Evolutionary conservation across 2,888 invertebrate genomes (phyloP).

Genomic region (Hypercompe scribonia): DNA sequence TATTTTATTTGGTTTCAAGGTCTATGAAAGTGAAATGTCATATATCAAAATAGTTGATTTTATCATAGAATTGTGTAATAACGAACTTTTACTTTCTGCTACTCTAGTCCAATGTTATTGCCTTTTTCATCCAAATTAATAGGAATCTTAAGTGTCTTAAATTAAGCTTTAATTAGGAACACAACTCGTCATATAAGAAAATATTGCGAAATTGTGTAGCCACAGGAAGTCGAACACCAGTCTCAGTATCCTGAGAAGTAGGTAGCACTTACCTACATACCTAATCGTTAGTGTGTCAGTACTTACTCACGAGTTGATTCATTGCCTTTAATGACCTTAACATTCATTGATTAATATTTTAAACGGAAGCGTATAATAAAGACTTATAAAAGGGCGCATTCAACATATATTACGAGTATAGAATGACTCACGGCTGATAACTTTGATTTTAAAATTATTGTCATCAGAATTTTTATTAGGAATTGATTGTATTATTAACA

Average conservation of each 20-base stretch:
- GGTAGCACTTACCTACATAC: neutral
- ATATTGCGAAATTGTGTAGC: conserved; percentile 5
- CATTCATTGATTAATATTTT: conserved; percentile 27
- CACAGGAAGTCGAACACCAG: conserved; percentile 14
- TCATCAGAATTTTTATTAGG: neutral
- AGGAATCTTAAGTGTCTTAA: neutral
- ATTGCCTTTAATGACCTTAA: conserved; percentile 34
- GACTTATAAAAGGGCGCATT: conserved; percentile 19
- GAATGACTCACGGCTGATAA: conserved; percentile 16
- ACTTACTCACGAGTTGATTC: conserved; percentile 35
- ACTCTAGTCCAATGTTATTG: neutral
- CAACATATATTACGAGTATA: neutral
- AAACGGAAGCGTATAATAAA: conserved; percentile 29
- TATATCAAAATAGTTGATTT: conserved; percentile 4
- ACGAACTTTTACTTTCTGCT: neutral
- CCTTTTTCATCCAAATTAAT: neutral
- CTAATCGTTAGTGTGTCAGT: conserved; percentile 5
- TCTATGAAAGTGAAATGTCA: conserved; percentile 17
- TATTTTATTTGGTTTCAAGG: conserved; percentile 20
- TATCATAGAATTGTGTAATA: neutral
- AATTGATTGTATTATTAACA: neutral
- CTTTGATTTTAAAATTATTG: conserved; percentile 17
- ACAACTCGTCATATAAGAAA: conserved; percentile 4
- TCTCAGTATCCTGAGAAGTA: conserved; percentile 13
- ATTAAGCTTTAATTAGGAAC: neutral